A percentile compares a stretch with the other conserved stretches of the same genome.
phyloP scores from a whole-genome alignment of 2,797 vertebrate genomes.

The Artibeus lituratus region DNA sequence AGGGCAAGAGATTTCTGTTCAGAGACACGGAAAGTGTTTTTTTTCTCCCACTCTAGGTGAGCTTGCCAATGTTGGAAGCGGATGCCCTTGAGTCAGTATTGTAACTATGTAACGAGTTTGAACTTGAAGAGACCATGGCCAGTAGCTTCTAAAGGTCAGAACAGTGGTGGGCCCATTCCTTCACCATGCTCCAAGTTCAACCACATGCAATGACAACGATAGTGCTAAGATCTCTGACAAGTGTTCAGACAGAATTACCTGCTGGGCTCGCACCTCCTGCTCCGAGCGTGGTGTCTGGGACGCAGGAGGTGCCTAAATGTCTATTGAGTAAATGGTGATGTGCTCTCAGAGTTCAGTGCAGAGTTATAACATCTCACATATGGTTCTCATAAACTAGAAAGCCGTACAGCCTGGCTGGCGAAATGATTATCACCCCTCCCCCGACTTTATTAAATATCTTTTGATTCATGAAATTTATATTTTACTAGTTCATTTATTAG shows the following conservation, averaged over 20 bases:
- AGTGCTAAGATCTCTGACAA: background rate
- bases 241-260: background rate
- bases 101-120: background rate
- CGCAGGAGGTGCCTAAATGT: background rate
- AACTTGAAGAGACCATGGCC: background rate
- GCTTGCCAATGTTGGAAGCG: background rate
- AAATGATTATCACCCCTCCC: slow-evolving; percentile 17
- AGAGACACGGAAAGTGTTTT: background rate
- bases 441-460: background rate
- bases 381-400: background rate
- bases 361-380: background rate
- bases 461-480: slow-evolving; percentile 13
- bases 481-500: slow-evolving; percentile 2
- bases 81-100: background rate
- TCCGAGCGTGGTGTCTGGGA: background rate
- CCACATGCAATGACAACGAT: background rate
- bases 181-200: background rate
- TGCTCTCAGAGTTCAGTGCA: background rate
- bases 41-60: background rate
- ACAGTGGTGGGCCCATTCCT: background rate
- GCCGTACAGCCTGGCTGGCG: background rate
- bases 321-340: background rate
- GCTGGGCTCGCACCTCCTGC: background rate
- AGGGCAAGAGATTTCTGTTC: background rate
- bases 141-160: background rate